Evolutionary conservation across 2,113 vertebrate genomes (phyloP).

Genomic region (Coptodon rendalli): DNA sequence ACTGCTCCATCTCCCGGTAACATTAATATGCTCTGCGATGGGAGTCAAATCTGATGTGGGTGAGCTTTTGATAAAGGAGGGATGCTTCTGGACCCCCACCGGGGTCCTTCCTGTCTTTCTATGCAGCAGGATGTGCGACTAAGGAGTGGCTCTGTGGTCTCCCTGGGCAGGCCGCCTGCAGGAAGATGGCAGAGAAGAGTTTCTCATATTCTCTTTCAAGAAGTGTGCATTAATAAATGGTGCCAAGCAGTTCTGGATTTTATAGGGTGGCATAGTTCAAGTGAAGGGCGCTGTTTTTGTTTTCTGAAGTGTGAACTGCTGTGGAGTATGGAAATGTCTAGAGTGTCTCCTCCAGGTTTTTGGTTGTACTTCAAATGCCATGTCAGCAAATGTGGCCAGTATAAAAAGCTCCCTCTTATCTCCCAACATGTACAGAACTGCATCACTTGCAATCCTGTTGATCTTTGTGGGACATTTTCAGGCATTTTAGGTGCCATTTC

Average conservation of each 20-base stretch:
- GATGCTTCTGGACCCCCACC: slow-evolving; percentile 22
- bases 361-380: background rate
- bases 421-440: background rate
- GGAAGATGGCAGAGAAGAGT: slow-evolving; percentile 1
- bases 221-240: slow-evolving; percentile 33
- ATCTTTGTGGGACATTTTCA: background rate
- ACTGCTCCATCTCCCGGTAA: background rate
- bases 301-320: background rate
- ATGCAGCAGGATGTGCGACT: slow-evolving; percentile 14
- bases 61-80: background rate
- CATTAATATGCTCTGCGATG: background rate
- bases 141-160: background rate
- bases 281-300: background rate
- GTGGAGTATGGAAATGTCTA: background rate
- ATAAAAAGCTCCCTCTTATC: background rate
- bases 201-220: slow-evolving; percentile 27
- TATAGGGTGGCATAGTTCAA: background rate
- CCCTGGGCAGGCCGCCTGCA: background rate
- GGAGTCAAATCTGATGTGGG: background rate
- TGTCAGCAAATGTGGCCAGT: background rate
- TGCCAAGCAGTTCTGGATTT: background rate
- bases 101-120: slow-evolving; percentile 11
- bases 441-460: background rate
- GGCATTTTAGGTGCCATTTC: background rate
- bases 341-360: background rate